Conservation (phyloP, 2,888 invertebrate species). For the Desoria tigrina region DNA sequence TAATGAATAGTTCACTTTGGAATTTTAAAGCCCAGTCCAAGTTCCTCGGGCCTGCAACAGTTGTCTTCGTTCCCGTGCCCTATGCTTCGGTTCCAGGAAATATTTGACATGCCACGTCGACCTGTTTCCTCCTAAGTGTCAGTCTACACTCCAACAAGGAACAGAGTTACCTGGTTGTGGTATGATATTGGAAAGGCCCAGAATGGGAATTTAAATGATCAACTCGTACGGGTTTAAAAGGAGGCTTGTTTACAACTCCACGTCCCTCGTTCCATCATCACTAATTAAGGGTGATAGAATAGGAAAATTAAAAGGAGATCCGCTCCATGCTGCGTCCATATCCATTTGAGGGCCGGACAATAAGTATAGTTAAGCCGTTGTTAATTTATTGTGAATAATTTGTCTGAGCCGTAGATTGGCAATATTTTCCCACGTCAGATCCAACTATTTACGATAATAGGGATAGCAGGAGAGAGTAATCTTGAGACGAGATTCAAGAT, state of each 20-base stretch:
- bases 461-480: constrained; percentile 3
- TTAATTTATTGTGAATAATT: constrained; percentile 45
- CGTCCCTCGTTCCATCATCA: background rate
- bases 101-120: too few species aligned
- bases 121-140: too few species aligned
- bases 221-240: too few species aligned
- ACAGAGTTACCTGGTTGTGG: too few species aligned
- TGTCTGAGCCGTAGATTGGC: constrained; percentile 50
- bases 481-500: background rate
- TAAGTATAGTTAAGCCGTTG: constrained; percentile 33
- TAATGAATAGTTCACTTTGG: constrained; percentile 9
- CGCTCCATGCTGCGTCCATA: constrained; percentile 4
- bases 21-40: background rate
- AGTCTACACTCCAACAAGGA: too few species aligned
- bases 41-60: constrained; percentile 28
- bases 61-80: constrained; percentile 32
- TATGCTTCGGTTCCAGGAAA: too few species aligned
- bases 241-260: too few species aligned
- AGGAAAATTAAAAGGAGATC: background rate
- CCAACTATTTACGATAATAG: constrained; percentile 51
- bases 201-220: too few species aligned
- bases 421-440: constrained; percentile 51
- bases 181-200: too few species aligned
- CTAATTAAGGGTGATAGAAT: constrained; percentile 12
- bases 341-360: constrained; percentile 26